A percentile compares a stretch with the other conserved stretches of the same genome.
These are phyloP conservation scores for Cantharis flavilabris DNA, from an alignment of 2,888 invertebrate genomes.

Conservation along the genomic window DNA sequence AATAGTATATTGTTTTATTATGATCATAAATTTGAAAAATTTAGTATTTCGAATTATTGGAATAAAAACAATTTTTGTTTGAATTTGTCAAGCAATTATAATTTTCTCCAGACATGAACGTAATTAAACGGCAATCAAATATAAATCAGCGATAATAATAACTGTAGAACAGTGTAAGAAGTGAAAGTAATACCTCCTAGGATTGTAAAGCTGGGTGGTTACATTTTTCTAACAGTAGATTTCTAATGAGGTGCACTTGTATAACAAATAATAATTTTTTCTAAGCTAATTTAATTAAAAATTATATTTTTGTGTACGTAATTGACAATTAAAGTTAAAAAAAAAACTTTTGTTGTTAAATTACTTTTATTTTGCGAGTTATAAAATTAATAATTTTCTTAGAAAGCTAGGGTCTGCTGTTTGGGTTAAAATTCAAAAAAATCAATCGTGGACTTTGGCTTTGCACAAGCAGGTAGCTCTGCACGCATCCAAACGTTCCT, in stretches of 20 bases:
- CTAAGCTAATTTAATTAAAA: background rate
- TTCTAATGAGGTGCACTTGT: background rate
- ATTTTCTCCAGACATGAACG: background rate
- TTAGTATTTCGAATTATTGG: background rate
- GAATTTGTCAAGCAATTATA: background rate
- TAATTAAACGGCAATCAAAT: background rate
- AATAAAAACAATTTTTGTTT: background rate
- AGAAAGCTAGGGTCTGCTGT: background rate
- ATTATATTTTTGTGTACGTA: background rate
- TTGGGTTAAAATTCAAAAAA: background rate
- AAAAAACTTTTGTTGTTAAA: background rate
- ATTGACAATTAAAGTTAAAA: background rate
- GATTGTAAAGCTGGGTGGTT: background rate
- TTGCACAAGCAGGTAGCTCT: slow-evolving; percentile 76
- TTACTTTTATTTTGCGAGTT: background rate
- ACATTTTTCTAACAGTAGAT: background rate
- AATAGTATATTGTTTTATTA: too few relatives aligned
- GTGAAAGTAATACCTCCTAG: background rate
- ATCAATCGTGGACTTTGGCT: slow-evolving; percentile 58
- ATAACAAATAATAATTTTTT: background rate
- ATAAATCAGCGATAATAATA: background rate
- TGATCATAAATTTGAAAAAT: too few relatives aligned
- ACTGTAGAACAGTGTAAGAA: background rate
- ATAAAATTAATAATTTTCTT: background rate
- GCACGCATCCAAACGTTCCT: slow-evolving; percentile 62